A percentile compares a stretch with the other conserved stretches of the same genome.
Evolutionary conservation across 2,113 vertebrate genomes (phyloP).

Genomic region (Clinocottus analis): DNA sequence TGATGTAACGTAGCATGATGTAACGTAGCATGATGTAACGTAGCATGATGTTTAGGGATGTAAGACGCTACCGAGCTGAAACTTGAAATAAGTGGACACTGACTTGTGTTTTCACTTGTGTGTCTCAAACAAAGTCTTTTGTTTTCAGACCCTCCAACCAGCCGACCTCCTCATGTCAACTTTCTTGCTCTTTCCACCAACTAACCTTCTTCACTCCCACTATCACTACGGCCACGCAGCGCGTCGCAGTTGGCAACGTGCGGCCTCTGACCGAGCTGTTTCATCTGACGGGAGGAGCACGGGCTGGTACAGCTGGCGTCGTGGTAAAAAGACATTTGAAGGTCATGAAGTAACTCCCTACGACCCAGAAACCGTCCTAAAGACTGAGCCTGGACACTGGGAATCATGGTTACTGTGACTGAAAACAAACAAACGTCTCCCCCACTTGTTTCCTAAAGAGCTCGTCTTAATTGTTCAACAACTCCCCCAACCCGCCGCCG

Average conservation of each 20-base stretch:
- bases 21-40: no score
- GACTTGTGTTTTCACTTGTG: no score
- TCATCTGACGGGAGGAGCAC: not conserved
- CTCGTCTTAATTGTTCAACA: constrained; percentile 4
- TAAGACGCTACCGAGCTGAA: no score
- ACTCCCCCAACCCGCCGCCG: not conserved
- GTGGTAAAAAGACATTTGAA: not conserved
- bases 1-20: no score
- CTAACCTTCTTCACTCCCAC: no score
- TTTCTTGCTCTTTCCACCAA: no score
- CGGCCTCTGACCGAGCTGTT: not conserved
- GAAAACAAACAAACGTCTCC: constrained; percentile 35
- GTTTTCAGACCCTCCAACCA: no score
- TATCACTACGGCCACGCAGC: not conserved
- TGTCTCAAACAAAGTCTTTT: no score
- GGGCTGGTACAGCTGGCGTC: not conserved
- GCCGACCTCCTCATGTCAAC: no score
- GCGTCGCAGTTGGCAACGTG: not conserved
- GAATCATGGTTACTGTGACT: constrained; percentile 36
- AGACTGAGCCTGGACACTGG: not conserved
- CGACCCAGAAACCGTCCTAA: not conserved
- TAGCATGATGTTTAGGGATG: no score
- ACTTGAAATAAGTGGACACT: no score
- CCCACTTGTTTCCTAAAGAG: constrained; percentile 25
- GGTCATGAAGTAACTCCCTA: not conserved